Percentiles rank a stretch among this genome's conserved stretches.
These are phyloP conservation scores for Babylonia areolata DNA, from an alignment of 1,140 invertebrate species.

Conservation along the genomic window DNA sequence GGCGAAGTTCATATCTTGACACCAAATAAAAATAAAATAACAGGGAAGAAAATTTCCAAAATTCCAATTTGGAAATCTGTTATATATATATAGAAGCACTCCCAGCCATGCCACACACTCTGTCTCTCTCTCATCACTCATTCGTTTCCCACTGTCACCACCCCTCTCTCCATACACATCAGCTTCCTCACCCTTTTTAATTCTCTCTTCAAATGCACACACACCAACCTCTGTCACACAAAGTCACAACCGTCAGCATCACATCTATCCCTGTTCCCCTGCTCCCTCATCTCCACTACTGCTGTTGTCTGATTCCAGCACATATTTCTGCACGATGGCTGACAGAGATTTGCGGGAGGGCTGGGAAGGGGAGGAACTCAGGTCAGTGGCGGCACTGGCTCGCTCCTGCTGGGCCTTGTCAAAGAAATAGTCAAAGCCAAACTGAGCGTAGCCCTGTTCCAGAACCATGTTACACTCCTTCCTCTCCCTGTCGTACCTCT, in stretches of 20 bases:
- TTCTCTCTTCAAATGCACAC: constrained; percentile 16
- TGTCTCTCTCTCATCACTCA: too few species aligned
- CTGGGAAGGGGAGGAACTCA: background rate
- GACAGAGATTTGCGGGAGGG: background rate
- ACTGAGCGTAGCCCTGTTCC: constrained; percentile 56
- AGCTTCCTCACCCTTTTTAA: too few species aligned
- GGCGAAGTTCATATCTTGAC: too few species aligned
- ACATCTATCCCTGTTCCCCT: background rate
- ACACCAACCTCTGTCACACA: constrained; percentile 12
- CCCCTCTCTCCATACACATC: too few species aligned
- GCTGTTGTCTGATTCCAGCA: background rate
- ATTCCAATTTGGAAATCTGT: too few species aligned
- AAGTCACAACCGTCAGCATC: background rate
- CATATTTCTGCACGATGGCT: background rate
- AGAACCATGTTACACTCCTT: constrained; percentile 48
- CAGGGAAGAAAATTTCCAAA: too few species aligned
- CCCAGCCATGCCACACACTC: too few species aligned
- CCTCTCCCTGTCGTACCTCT: constrained; percentile 65
- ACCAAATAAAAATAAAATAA: too few species aligned
- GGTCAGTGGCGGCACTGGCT: background rate
- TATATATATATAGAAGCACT: too few species aligned
- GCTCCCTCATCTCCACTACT: constrained; percentile 21
- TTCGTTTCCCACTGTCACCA: too few species aligned
- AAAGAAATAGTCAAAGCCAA: constrained; percentile 72
- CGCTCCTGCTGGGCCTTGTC: constrained; percentile 59